Base-by-base conservation (phyloP, 2,113 vertebrate species). In the Synchiropus splendidus region DNA sequence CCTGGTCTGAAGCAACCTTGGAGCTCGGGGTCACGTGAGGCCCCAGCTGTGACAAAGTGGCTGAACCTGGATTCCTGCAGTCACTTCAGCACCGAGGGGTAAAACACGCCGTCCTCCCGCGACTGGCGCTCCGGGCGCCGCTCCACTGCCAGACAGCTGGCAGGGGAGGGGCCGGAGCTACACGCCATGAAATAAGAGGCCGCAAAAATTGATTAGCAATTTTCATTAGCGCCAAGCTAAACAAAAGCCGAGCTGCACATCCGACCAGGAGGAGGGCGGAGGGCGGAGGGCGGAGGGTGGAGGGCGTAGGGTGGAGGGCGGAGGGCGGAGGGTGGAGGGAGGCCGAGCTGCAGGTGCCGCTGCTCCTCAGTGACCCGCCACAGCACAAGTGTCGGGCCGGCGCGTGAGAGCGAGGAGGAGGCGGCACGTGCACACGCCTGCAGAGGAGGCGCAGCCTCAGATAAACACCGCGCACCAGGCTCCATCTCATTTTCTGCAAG, bases 111-210 rank as follows among this genome's bases (percentile, higher is more conserved):
- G 89, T 88, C 86, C 90, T 83, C 77, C 84, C 87, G 84, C 85
- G 92, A 90, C 96, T 91, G 89, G 92, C 92, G 89, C 90, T 90
- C 90, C 90, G 89, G 89, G 85, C 85, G 83, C 88, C 48, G 84
- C 87, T 82, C 88, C 87, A 64, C 68, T 88, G 88, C 90, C 89
- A 75, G 89, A 89, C 88, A 89, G 88, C 90, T 91, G 89, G 89
- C 86, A 84, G 90, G 88, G 89, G 87, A 83, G 84, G 89, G 85
- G 64, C 83, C 85, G 85, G 87, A 92, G 89, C 88, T 84, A 93
- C 81, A 87, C 64, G 83, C 81, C 87, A 91, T 89, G 89, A 91
- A 92, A 90, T 89, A 91, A 89, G 80, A 80, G 72, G 72, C 87
- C 90, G 87, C 81, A 87, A 83, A 89, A 91, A 90, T 85, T 89